These are phyloP conservation scores for Catagonus wagneri DNA, from an alignment of 2,113 vertebrate genomes.

Conservation along the genomic window DNA sequence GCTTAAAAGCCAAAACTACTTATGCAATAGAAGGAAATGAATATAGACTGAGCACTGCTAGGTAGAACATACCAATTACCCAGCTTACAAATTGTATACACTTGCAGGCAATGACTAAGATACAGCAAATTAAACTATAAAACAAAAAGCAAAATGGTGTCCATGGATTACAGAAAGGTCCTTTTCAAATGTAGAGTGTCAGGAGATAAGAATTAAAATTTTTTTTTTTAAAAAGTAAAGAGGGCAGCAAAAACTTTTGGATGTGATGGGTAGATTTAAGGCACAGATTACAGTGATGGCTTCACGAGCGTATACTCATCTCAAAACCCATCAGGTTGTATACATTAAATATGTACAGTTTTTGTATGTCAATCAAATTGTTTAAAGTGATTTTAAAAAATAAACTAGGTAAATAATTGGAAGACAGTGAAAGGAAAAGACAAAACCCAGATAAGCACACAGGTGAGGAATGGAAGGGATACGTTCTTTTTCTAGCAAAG, in stretches of 20 bases:
- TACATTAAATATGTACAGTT: background rate
- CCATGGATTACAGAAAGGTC: background rate
- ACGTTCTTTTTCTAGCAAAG: background rate
- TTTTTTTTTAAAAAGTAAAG: background rate
- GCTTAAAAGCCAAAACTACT: conserved; percentile 37
- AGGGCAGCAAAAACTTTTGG: background rate
- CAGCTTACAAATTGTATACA: background rate
- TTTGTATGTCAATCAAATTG: background rate
- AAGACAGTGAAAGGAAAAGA: background rate
- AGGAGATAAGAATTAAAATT: conserved; percentile 24
- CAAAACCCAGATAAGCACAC: background rate
- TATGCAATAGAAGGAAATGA: conserved; percentile 25
- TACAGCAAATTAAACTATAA: background rate
- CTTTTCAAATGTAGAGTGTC: background rate
- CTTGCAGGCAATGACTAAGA: background rate
- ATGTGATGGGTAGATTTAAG: background rate
- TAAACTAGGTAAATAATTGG: background rate
- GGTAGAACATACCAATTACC: background rate
- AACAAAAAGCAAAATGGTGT: conserved; percentile 5
- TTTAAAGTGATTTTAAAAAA: conserved; percentile 16
- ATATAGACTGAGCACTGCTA: background rate
- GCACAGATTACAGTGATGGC: background rate
- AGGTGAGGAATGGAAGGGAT: background rate
- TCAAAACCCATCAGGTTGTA: background rate
- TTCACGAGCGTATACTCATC: background rate